Evolutionary conservation across 2,113 vertebrate species (phyloP), one percentile per base, ranked within the genome.

Genomic region (Carettochelys insculpta): DNA sequence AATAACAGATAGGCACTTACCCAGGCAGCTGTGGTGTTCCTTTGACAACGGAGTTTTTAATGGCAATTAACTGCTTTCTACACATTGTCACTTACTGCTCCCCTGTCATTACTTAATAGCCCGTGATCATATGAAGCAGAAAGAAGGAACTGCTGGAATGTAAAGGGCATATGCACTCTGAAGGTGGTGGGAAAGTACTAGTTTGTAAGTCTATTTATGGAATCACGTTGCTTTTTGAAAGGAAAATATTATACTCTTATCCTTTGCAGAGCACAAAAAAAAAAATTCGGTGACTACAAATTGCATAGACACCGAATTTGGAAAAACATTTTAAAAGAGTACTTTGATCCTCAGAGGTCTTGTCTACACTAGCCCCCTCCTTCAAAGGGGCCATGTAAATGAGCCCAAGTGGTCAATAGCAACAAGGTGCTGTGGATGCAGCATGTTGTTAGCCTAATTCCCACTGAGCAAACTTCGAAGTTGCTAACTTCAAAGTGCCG

Each of bases 51-150:
- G n/a, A 0, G 5, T 19, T 92, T 94, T 93, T 83, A 94, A 95
- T 85, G 56, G 90, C 85, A 93, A 93, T 86, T 92, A 96, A 92
- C 75, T 85, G 54, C 10, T 38, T 92, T 95, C 20, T 78, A 50
- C 45, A 86, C 3, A 3, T 38, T 20, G 51, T 25, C 48, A 71
- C 34, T 71, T 45, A 68, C 61, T 77, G 51, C 5, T 89, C 19
- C 11, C 51, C 80, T n/a, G 38, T 78, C 86, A 87, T 20, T 87
- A 85, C 27, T 77, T 76, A 94, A 85, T 71, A 87, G 84, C 38
- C 47, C 73, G 48, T 16, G 78, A 81, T 83, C 22, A 86, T 73
- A 83, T 11, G 41, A 91, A 91, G 22, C 14, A 92, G 68, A 94
- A 91, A 90, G 65, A 12, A 85, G 6, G 45, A 95, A 85, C 17